Percentiles rank a stretch among this genome's conserved stretches.
These are phyloP conservation scores for Microcebus murinus DNA, from an alignment of 2,113 vertebrate genomes.

Conservation along the genomic window DNA sequence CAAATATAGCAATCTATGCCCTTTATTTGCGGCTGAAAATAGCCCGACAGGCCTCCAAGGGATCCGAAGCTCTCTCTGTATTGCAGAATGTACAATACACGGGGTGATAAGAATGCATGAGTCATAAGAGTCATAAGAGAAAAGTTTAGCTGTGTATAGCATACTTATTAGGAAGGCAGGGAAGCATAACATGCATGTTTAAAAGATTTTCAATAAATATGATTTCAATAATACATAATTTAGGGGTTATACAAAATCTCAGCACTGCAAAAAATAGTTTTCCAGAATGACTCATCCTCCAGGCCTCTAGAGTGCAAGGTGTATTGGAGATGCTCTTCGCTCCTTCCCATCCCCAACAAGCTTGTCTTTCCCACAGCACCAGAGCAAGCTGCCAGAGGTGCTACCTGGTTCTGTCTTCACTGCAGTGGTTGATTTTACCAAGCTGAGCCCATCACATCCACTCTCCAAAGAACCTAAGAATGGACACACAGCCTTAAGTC, in stretches of 20 bases:
- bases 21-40: slow-evolving; percentile 16
- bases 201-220: slow-evolving; percentile 19
- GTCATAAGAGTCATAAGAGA: slow-evolving; percentile 61
- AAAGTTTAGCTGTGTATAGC: background rate
- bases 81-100: background rate
- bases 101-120: slow-evolving; percentile 25
- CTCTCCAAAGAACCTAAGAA: background rate
- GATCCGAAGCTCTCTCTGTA: background rate
- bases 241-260: slow-evolving; percentile 1
- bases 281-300: slow-evolving; percentile 44
- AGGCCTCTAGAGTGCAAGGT: background rate
- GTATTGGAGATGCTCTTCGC: no score
- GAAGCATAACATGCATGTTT: slow-evolving; percentile 41
- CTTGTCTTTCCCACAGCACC: background rate
- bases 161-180: slow-evolving; percentile 35
- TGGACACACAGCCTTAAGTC: background rate
- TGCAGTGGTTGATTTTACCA: background rate
- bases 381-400: background rate
- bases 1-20: background rate
- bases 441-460: background rate
- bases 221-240: slow-evolving; percentile 31
- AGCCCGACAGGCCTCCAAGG: background rate
- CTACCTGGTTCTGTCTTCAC: background rate
- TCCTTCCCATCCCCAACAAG: background rate
- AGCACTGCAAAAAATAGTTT: slow-evolving; percentile 32